Evolutionary conservation across 2,113 vertebrate genomes (phyloP).

Genomic region (Pipa parva): DNA sequence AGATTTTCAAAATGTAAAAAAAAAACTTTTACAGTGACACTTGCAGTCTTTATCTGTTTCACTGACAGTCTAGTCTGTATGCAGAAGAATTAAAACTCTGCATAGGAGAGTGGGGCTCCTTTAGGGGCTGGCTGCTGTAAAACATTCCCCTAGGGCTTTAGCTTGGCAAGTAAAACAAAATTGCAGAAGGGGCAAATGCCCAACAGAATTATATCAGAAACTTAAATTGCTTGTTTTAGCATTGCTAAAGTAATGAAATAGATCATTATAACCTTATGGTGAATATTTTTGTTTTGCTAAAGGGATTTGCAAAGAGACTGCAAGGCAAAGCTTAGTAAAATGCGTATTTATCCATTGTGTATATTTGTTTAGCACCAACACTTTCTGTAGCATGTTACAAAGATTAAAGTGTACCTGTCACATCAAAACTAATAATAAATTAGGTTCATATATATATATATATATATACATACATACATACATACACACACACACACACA

Average conservation of each 20-base stretch:
- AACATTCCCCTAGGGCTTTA: background rate
- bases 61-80: background rate
- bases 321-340: no score
- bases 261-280: background rate
- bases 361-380: no score
- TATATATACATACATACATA: no score
- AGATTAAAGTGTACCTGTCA: no score
- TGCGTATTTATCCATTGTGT: no score
- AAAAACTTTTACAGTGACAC: background rate
- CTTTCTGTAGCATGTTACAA: no score
- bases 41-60: background rate
- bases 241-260: background rate
- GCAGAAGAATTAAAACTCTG: background rate
- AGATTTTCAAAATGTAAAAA: background rate
- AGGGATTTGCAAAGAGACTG: background rate
- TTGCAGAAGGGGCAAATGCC: background rate
- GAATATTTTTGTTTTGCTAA: background rate
- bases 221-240: no score
- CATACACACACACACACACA: no score
- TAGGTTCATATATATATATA: no score
- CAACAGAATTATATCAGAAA: no score
- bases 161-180: background rate
- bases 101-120: background rate
- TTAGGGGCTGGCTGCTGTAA: background rate
- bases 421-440: no score